Evolutionary conservation across 1,140 invertebrate genomes (phyloP), one percentile per base, ranked within the genome.

Genomic region (Heliconius eleuchia): DNA sequence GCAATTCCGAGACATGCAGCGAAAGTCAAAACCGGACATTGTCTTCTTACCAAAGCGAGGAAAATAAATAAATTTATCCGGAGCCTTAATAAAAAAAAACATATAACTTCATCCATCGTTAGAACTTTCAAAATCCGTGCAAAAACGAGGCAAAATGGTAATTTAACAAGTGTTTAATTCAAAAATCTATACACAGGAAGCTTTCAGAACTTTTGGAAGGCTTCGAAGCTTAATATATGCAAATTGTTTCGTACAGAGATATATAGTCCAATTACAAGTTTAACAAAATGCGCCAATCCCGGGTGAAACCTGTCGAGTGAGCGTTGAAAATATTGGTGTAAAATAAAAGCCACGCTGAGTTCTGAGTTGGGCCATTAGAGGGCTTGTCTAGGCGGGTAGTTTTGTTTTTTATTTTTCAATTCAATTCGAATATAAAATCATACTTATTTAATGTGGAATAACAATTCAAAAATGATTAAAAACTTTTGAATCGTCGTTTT

Each of bases 251-350:
- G 74, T 72, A 76, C 79, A 76, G 75, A 80, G 80, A 81, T 76
- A 78, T 82, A 80, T 82, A 73, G 75, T 80, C 81, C 78, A 80
- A 82, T 82, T 80, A 82, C 76, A 80, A 82, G 23, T 78, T 80
- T 82, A 80, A 82, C 79, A 80, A 82, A 82, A 81, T 75, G 50
- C 76, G 73, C 76, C 78, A 79, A 79, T 78, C 77, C 74, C 75
- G 37, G 60, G 75, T 76, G 76, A 82, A 79, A 80, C 79, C 81
- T 81, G 81, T 80, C 83, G 79, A 66, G 73, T 37, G 71, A 76
- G 79, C 74, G 81, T 81, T 72, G 66, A 74, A 72, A 80, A 82
- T 82, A 82, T 84, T 81, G 79, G 74, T 77, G 77, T 37, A 73
- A 82, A 82, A 82, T 82, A 82, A 84, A 84, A 82, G 79, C 76